A percentile compares a stretch with the other conserved stretches of the same genome.
Conservation (phyloP, 1,140 invertebrate genomes). For the Pectinophora gossypiella region DNA sequence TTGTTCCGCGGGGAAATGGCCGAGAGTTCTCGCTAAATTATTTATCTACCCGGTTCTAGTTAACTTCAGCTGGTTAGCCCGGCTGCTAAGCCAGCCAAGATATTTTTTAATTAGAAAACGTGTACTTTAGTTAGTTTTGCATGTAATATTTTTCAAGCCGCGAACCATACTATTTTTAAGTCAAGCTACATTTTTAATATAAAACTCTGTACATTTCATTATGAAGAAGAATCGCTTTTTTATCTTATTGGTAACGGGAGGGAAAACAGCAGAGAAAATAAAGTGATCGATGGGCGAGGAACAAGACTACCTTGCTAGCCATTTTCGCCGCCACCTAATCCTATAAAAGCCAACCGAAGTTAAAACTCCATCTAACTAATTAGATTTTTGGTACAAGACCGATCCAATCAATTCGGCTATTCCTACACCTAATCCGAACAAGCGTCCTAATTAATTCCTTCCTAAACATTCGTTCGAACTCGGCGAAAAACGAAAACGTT, state of each 20-base stretch:
- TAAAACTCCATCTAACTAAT: slow-evolving; percentile 1
- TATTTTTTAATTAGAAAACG: not conserved
- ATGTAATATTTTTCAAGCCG: no score
- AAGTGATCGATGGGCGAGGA: no score
- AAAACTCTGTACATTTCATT: no score
- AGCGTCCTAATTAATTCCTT: slow-evolving; percentile 46
- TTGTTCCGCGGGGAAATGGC: slow-evolving; percentile 70
- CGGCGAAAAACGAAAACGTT: slow-evolving; percentile 29
- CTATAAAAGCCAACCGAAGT: not conserved
- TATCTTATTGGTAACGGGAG: no score
- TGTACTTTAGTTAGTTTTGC: no score
- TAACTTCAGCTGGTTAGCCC: slow-evolving; percentile 19
- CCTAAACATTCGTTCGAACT: slow-evolving; percentile 32
- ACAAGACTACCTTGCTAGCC: no score
- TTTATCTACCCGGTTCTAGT: slow-evolving; percentile 38
- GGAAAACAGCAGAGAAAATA: no score
- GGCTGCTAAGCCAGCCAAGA: not conserved
- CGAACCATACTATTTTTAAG: no score
- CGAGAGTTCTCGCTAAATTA: slow-evolving; percentile 66
- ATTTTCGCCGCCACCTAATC: not conserved
- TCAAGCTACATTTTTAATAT: no score
- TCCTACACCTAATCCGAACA: slow-evolving; percentile 2
- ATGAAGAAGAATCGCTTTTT: no score
- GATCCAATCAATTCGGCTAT: slow-evolving; percentile 4
- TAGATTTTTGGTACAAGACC: not conserved